A percentile compares a stretch with the other conserved stretches of the same genome.
Conservation (phyloP, 2,888 invertebrate genomes). For the Dasysyrphus tricinctus region DNA sequence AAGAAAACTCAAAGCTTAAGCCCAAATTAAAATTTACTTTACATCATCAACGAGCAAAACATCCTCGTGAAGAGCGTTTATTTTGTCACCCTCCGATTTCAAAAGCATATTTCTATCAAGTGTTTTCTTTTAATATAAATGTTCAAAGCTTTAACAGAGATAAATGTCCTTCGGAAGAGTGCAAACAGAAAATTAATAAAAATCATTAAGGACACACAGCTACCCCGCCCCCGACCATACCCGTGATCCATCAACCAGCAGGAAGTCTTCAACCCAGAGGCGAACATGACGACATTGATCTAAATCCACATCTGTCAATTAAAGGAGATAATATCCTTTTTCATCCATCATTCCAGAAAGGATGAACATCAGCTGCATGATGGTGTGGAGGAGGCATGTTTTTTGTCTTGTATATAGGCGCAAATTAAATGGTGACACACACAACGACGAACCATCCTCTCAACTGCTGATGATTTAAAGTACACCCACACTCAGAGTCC, state of each 20-base stretch:
- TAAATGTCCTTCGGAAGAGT: slow-evolving; percentile 14
- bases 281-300: slow-evolving; percentile 56
- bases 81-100: slow-evolving; percentile 2
- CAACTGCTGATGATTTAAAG: neutral
- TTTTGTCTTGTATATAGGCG: slow-evolving; percentile 35
- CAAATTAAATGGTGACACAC: slow-evolving; percentile 52
- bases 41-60: slow-evolving; percentile 9
- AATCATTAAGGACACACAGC: slow-evolving; percentile 27
- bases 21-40: slow-evolving; percentile 43
- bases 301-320: slow-evolving; percentile 73
- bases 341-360: slow-evolving; percentile 58
- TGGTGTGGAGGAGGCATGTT: neutral
- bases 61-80: neutral
- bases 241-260: neutral
- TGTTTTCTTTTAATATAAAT: neutral
- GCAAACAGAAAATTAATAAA: slow-evolving; percentile 23
- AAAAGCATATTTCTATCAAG: neutral
- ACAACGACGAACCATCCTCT: slow-evolving; percentile 1
- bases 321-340: slow-evolving; percentile 67
- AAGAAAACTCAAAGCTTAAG: slow-evolving; percentile 7
- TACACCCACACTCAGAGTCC: neutral
- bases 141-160: no score
- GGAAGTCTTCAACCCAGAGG: slow-evolving; percentile 17
- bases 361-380: neutral
- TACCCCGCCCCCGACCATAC: neutral